A percentile compares a stretch with the other conserved stretches of the same genome.
Conservation (phyloP, 2,797 vertebrate genomes). For the Ctenopoma multispine region DNA sequence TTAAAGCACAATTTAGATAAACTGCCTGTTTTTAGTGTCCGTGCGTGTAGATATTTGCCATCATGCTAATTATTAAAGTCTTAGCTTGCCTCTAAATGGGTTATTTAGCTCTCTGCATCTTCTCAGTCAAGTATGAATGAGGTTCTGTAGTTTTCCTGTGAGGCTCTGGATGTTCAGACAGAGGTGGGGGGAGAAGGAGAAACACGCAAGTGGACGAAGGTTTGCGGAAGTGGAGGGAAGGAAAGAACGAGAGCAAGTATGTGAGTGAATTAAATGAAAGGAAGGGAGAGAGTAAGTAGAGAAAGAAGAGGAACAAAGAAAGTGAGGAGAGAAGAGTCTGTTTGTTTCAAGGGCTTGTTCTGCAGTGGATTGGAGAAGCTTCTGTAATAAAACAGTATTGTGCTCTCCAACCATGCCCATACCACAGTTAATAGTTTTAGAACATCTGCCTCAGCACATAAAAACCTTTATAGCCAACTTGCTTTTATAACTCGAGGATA, state of each 20-base stretch:
- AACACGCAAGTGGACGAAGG: conserved; percentile 58
- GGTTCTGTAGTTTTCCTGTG: conserved; percentile 20
- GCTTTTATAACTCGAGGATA: conserved; percentile 19
- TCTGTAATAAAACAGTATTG: conserved; percentile 25
- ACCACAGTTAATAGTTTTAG: neutral
- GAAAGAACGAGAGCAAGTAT: conserved; percentile 1
- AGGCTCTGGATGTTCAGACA: conserved; percentile 57
- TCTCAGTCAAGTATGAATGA: conserved; percentile 20
- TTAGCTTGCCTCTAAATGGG: conserved; percentile 57
- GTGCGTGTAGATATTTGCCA: conserved; percentile 45
- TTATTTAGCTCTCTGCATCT: conserved; percentile 12
- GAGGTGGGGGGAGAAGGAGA: neutral
- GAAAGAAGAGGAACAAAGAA: conserved; percentile 15
- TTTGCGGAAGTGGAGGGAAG: conserved; percentile 56
- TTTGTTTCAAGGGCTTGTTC: conserved; percentile 62
- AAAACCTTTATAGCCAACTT: conserved; percentile 5
- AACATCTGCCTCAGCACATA: conserved; percentile 7
- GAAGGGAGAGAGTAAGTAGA: neutral
- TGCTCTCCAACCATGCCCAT: neutral
- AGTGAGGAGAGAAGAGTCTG: conserved; percentile 16
- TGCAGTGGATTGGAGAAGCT: conserved; percentile 36
- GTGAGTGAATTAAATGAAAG: neutral
- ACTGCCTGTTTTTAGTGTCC: conserved; percentile 69
- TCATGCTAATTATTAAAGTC: conserved; percentile 56
- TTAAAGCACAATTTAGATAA: conserved; percentile 77